Conservation (phyloP, 1,140 invertebrate species). For the Dendrolimus kikuchii region DNA sequence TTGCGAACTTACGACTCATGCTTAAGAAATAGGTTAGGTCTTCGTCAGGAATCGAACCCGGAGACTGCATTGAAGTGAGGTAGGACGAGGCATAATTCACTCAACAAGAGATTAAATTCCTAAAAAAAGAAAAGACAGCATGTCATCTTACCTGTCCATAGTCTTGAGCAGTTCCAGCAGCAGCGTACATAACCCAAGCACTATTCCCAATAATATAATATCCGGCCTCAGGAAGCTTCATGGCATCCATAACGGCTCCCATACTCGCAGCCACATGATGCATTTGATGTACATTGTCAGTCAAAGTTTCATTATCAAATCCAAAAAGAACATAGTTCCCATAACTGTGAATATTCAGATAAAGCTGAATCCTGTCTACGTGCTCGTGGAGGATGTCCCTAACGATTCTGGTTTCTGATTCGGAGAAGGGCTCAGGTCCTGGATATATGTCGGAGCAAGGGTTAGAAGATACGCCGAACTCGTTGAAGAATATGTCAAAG, state of each 20-base stretch:
- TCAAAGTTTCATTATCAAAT: slow-evolving; percentile 72
- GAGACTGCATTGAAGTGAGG: neutral
- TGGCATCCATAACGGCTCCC: slow-evolving; percentile 53
- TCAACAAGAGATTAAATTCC: too few species aligned
- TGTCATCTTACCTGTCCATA: slow-evolving; percentile 60
- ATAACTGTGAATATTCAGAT: slow-evolving; percentile 42
- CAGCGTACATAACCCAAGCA: slow-evolving; percentile 69
- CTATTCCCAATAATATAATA: slow-evolving; percentile 75
- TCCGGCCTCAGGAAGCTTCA: slow-evolving; percentile 33
- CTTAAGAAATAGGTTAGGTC: too few species aligned
- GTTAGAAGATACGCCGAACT: slow-evolving; percentile 76
- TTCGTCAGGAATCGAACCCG: too few species aligned
- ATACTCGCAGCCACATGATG: slow-evolving; percentile 36
- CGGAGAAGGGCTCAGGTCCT: slow-evolving; percentile 79
- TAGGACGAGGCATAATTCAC: neutral
- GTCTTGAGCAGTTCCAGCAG: slow-evolving; percentile 75
- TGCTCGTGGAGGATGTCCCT: slow-evolving; percentile 56
- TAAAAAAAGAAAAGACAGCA: too few species aligned
- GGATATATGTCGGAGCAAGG: slow-evolving; percentile 79
- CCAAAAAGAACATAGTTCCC: slow-evolving; percentile 72
- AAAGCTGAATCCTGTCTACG: slow-evolving; percentile 35
- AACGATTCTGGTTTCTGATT: slow-evolving; percentile 74
- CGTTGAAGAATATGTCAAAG: slow-evolving; percentile 75
- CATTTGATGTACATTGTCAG: slow-evolving; percentile 63
- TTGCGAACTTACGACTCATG: too few species aligned